A percentile compares a stretch with the other conserved stretches of the same genome.
These are phyloP conservation scores for Simalia tracyae DNA, from an alignment of 2,797 vertebrate species.

Conservation along the genomic window DNA sequence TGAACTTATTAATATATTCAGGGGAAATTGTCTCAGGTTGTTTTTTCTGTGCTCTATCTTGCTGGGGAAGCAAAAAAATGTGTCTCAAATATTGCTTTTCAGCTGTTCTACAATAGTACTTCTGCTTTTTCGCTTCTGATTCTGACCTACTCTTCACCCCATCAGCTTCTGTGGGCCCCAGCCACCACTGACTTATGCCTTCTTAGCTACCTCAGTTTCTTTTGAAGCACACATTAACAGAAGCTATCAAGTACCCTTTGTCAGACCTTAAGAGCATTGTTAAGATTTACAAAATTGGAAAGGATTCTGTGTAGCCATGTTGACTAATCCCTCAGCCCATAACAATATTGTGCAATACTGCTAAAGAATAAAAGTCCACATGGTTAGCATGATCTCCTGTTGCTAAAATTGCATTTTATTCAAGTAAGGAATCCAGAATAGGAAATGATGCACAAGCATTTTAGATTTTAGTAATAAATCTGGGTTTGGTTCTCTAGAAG, in stretches of 20 bases:
- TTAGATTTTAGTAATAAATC: slow-evolving; percentile 16
- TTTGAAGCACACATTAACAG: background rate
- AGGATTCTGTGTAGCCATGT: background rate
- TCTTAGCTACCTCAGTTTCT: background rate
- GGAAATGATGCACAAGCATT: slow-evolving; percentile 1
- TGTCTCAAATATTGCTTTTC: background rate
- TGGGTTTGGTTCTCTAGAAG: slow-evolving; percentile 8
- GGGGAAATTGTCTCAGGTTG: background rate
- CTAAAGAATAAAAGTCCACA: rapidly evolving
- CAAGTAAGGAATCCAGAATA: background rate
- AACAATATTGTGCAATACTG: background rate
- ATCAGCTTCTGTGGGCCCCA: background rate
- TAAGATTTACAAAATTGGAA: background rate
- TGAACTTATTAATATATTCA: background rate
- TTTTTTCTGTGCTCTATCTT: background rate
- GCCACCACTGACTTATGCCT: background rate
- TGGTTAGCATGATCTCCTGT: background rate
- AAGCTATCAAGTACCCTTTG: background rate
- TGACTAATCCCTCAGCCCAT: background rate
- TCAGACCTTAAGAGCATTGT: background rate
- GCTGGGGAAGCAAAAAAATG: background rate
- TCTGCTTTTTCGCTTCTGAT: background rate
- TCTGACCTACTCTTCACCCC: background rate
- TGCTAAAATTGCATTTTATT: background rate
- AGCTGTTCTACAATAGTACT: background rate